Evolutionary conservation across 2,888 invertebrate species (phyloP), one percentile per base, ranked within the genome.

Genomic region (Volucella zonaria): DNA sequence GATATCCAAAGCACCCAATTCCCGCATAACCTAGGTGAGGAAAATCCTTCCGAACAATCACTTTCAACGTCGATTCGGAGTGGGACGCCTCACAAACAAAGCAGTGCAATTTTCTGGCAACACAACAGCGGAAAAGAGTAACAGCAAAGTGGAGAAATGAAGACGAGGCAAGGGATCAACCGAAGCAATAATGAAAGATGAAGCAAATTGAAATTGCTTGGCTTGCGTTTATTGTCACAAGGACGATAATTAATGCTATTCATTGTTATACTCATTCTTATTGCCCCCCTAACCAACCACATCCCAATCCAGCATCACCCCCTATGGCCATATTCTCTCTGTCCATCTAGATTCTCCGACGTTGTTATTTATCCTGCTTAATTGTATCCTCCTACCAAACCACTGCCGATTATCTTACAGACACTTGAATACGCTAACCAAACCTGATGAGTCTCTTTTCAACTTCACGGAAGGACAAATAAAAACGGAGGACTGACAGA

Each of bases 171-270:
- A 76, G 75, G 66, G 80, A 83, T 83, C 80, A 80, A 80, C 80
- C 70, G 67, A 45, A 83, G 70, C 79, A 83, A 83, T 83, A 83
- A 83, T 79, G 75, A 83, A 83, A 75, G 83, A 83, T 80, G 83
- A 71, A 83, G 83, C 83, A 80, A 83, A 79, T 83, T 80, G 80
- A 83, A 83, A 83, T 83, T 83, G 83, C 83, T 83, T 71, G 80
- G 70, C 49, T 80, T 71, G 80, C 80, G 70, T 80, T 83, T 80
- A 79, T 67, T 75, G 80, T 67, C 79, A 66, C 71, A 80, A 79
- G 56, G 40, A 75, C 70, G 70, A 83, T 83, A 83, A 83, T 83
- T 83, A 80, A 80, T 83, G 75, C 83, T 75, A 80, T 80, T 83
- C 80, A 83, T 70, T 80, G 83, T 56, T 64, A 58, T 75, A 71